phyloP scores from a whole-genome alignment of 2,888 invertebrate species.

The Nephrotoma flavescens region DNA sequence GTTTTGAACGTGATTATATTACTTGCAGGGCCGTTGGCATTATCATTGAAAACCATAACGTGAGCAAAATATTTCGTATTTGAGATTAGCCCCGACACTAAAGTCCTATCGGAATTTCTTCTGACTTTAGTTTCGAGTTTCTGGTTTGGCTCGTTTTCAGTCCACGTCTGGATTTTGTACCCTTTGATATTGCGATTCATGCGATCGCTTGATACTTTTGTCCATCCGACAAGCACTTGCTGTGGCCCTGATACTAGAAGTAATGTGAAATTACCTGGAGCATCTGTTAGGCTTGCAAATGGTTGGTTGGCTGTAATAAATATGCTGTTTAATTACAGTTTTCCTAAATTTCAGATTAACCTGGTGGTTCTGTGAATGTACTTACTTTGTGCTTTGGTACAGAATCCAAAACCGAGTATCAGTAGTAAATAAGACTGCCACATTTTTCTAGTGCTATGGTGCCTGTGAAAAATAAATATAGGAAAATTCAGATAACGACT shows the following conservation, averaged over 20 bases:
- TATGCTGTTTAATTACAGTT: no score
- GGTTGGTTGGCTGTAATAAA: no score
- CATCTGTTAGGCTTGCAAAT: constrained; percentile 42
- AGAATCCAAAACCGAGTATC: no score
- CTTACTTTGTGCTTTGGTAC: no score
- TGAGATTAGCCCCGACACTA: constrained; percentile 56
- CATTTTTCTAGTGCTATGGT: no score
- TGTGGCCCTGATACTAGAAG: constrained; percentile 64
- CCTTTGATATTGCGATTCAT: constrained; percentile 89
- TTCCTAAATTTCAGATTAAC: no score
- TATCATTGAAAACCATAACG: constrained; percentile 55
- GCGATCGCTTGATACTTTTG: constrained; percentile 61
- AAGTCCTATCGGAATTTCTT: constrained; percentile 56
- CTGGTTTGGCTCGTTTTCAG: constrained; percentile 56
- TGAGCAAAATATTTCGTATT: not conserved
- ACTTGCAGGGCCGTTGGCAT: constrained; percentile 81
- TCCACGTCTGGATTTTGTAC: constrained; percentile 95
- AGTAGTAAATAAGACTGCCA: no score
- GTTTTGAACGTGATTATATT: constrained; percentile 71
- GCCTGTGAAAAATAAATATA: no score
- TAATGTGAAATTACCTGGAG: constrained; percentile 71
- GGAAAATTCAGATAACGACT: no score
- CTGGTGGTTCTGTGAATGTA: no score
- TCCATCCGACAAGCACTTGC: constrained; percentile 77
- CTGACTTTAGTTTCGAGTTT: constrained; percentile 50